Base-by-base conservation (phyloP, 2,113 vertebrate genomes). In the Chaenocephalus aceratus region DNA sequence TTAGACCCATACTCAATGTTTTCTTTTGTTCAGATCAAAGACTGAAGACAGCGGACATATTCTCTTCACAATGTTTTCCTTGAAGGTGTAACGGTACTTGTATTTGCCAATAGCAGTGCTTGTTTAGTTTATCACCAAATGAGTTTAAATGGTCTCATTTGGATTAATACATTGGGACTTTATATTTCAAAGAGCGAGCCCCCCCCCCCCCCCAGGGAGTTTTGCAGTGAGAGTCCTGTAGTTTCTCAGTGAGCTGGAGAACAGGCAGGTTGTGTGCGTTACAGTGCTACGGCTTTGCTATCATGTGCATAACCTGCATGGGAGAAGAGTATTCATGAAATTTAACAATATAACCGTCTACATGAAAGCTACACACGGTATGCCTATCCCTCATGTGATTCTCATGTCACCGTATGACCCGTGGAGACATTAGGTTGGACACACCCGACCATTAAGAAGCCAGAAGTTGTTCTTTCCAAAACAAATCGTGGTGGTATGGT, bases 31-130 rank as follows among this genome's bases (percentile, higher is more conserved):
- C 1, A 53, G 75, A 68, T 60, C 10, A 46, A 64, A 52, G 72
- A 54, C 13, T 49, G 15, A 6, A 8, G 49, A 6, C 48, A 64
- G 3, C 4, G 16, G 4, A 65, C 64, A 41, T 36, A 5, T 52
- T 65, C 45, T 82, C 72, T 77, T 65, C 13, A 36, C n/a, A 36
- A 72, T 62, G 72, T 83, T 86, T 30, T 81, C 2, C 14, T 84
- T 77, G 73, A 15, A 76, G 51, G 85, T 82, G 86, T 77, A 75
- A 85, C 85, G 44, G 85, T 85, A 83, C 77, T 0, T 9, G 30
- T 6, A 2, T 62, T 54, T 6, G 4, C 21, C 8, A 26, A 41
- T 5, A 56, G 23, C 3, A 8, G 12, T 36, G n/a, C 8, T 16
- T 69, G 0, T 56, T 64, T 10, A 56, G 6, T 41, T 69, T 16